phyloP scores from a whole-genome alignment of 2,113 vertebrate genomes.

The Rattus rattus region DNA sequence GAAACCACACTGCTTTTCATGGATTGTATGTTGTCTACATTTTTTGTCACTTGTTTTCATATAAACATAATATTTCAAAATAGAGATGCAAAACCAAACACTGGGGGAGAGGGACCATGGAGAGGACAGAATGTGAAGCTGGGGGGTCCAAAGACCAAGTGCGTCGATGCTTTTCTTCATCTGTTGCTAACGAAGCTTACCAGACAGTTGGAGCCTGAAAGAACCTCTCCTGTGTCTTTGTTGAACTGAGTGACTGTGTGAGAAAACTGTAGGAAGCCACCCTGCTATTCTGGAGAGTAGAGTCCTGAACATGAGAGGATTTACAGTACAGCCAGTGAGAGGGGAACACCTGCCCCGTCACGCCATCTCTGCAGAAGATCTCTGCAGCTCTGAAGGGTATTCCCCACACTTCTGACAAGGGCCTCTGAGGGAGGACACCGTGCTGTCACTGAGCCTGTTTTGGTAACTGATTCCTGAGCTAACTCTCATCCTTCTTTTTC shows the following conservation, averaged over 20 bases:
- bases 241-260: not conserved
- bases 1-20: not conserved
- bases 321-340: not conserved
- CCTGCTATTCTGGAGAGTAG: not conserved
- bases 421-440: not conserved
- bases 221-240: not conserved
- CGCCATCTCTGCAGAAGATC: not conserved
- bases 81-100: not conserved
- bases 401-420: not conserved
- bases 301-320: not conserved
- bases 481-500: not conserved
- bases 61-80: slow-evolving; percentile 24
- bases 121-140: not conserved
- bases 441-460: not conserved
- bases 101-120: not conserved
- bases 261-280: not conserved
- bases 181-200: not conserved
- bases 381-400: not conserved
- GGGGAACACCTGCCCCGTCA: not conserved
- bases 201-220: not conserved
- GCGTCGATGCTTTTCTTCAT: not conserved
- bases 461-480: not conserved
- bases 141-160: not conserved
- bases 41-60: not conserved
- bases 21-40: not conserved